A percentile compares a stretch with the other conserved stretches of the same genome.
Evolutionary conservation across 2,888 invertebrate species (phyloP).

Genomic region (Agrochola macilenta): DNA sequence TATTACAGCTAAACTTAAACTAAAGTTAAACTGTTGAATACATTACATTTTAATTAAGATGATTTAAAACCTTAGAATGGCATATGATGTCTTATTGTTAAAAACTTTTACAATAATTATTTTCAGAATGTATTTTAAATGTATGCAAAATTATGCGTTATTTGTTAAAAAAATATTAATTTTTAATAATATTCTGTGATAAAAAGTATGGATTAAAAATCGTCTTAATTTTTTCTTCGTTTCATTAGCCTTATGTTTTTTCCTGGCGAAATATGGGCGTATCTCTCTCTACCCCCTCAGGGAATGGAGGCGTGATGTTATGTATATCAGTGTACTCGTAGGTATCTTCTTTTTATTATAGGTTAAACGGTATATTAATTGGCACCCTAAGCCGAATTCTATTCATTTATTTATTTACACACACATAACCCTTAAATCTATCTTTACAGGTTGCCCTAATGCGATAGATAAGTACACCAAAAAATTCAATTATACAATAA

Average conservation of each 20-base stretch:
- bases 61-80: neutral
- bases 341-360: too few species aligned
- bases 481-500: too few species aligned
- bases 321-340: neutral
- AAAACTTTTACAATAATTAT: neutral
- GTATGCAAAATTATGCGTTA: neutral
- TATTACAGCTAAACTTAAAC: neutral
- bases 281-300: neutral
- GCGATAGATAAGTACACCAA: too few species aligned
- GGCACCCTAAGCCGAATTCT: too few species aligned
- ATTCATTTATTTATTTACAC: too few species aligned
- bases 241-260: constrained; percentile 11
- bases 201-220: constrained; percentile 49
- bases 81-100: constrained; percentile 7
- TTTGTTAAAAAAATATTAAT: constrained; percentile 24
- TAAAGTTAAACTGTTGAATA: constrained; percentile 11
- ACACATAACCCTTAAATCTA: too few species aligned
- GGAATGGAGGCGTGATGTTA: too few species aligned
- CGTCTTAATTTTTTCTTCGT: constrained; percentile 6
- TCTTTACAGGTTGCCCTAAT: too few species aligned
- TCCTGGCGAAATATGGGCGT: neutral
- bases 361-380: too few species aligned
- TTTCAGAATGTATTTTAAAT: constrained; percentile 9
- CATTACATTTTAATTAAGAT: neutral
- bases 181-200: constrained; percentile 57